phyloP scores from a whole-genome alignment of 2,113 vertebrate species.

The Nothobranchius furzeri region DNA sequence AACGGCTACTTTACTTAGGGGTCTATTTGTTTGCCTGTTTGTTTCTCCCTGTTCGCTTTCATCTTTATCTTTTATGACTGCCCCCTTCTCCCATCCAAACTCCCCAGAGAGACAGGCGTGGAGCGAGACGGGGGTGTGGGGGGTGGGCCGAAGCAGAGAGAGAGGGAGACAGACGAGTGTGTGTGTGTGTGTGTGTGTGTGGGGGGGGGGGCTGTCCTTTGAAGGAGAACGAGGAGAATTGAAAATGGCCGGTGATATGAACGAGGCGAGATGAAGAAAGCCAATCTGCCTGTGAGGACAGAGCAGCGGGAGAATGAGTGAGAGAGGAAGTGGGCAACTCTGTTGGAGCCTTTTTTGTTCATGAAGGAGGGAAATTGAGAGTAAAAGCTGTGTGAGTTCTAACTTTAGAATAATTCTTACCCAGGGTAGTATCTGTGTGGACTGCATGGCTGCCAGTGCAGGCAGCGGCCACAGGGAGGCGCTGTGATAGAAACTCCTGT shows the following conservation, averaged over 20 bases:
- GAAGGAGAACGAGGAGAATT: constrained; percentile 72
- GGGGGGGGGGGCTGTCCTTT: constrained; percentile 58
- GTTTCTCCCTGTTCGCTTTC: constrained; percentile 77
- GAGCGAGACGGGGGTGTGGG: constrained; percentile 16
- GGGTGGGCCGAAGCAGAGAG: neutral
- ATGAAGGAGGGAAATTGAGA: constrained; percentile 53
- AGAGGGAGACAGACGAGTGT: too few species aligned
- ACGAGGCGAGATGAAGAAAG: constrained; percentile 76
- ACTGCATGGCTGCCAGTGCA: constrained; percentile 44
- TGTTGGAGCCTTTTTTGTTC: constrained; percentile 17
- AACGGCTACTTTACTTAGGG: constrained; percentile 76
- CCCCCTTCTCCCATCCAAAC: constrained; percentile 66
- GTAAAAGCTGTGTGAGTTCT: constrained; percentile 37
- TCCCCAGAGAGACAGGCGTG: constrained; percentile 65
- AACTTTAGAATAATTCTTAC: constrained; percentile 59
- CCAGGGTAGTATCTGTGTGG: constrained; percentile 24
- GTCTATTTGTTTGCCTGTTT: constrained; percentile 81
- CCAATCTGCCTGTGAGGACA: constrained; percentile 73
- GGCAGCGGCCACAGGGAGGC: constrained; percentile 72
- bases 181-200: too few species aligned
- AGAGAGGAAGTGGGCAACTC: constrained; percentile 6
- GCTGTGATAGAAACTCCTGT: constrained; percentile 57
- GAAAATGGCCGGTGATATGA: constrained; percentile 74
- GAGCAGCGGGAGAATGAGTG: constrained; percentile 42
- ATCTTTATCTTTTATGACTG: constrained; percentile 80